phyloP scores from a whole-genome alignment of 2,888 invertebrate genomes.

The Xestia c-nigrum region DNA sequence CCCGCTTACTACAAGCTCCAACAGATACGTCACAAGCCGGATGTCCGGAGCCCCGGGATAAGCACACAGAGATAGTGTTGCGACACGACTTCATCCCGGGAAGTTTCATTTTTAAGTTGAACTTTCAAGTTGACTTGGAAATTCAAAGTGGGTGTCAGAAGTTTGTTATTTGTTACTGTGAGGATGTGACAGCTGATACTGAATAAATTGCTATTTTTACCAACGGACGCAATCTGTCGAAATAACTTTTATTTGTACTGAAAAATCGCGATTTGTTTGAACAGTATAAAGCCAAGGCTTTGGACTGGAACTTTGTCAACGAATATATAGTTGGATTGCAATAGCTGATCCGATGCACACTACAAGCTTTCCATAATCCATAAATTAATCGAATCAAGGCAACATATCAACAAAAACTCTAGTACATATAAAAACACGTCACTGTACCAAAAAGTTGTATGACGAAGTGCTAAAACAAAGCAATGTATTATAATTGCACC shows the following conservation, averaged over 20 bases:
- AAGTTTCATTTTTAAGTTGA: conserved; percentile 54
- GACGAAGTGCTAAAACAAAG: not conserved
- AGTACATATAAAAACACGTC: not conserved
- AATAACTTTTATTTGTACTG: not conserved
- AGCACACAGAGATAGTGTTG: conserved; percentile 60
- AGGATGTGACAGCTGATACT: conserved; percentile 24
- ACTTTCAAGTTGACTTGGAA: conserved; percentile 45
- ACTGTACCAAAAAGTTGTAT: not conserved
- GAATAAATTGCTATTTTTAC: conserved; percentile 7
- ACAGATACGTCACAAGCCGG: conserved; percentile 59
- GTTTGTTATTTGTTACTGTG: conserved; percentile 47
- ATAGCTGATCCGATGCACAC: no score
- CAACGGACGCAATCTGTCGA: not conserved
- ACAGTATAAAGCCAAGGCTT: not conserved
- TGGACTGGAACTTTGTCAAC: not conserved
- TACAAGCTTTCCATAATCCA: no score
- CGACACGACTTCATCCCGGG: conserved; percentile 50
- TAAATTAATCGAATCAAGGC: not conserved
- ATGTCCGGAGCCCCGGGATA: conserved; percentile 60
- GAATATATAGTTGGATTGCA: no score
- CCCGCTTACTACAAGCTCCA: conserved; percentile 40
- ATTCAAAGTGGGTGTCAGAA: conserved; percentile 44
- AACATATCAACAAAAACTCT: not conserved
- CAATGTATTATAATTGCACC: not conserved
- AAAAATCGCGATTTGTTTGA: not conserved